Conservation (phyloP, 2,888 invertebrate species). For the Temnothorax rugatulus region DNA sequence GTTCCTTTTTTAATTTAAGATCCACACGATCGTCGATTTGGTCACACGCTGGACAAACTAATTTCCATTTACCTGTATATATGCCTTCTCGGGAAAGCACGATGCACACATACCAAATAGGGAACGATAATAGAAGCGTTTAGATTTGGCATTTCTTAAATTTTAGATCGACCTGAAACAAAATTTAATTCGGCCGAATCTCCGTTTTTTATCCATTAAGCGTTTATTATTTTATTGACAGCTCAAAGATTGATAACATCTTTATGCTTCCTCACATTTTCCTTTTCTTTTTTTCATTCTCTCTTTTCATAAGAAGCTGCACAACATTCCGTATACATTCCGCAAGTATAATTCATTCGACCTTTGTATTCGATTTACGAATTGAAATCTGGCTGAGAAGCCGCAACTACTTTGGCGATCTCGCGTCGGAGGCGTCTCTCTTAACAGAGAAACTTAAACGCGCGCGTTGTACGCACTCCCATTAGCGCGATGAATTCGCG, state of each 20-base stretch:
- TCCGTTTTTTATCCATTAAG: neutral
- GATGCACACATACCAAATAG: conserved; percentile 14
- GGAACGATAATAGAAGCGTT: neutral
- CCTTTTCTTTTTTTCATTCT: neutral
- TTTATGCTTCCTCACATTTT: neutral
- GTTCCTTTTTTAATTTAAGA: conserved; percentile 28
- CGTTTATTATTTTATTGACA: neutral
- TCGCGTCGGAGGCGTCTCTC: conserved; percentile 38
- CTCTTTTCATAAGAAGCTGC: neutral
- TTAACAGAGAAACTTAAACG: conserved; percentile 37
- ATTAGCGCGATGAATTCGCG: conserved; percentile 79
- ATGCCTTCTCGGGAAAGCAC: conserved; percentile 41
- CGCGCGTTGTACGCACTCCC: conserved; percentile 67
- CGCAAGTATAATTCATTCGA: neutral
- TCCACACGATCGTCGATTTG: conserved; percentile 47
- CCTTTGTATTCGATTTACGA: neutral
- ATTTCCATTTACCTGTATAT: conserved; percentile 65
- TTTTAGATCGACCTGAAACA: neutral
- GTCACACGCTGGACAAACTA: conserved; percentile 58
- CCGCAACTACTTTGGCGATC: neutral
- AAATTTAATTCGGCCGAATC: neutral
- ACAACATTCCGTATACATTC: neutral
- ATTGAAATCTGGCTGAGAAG: neutral
- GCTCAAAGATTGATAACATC: conserved; percentile 2
- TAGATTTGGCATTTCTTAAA: neutral